Evolutionary conservation across 2,113 vertebrate species (phyloP), one percentile per base, ranked within the genome.

Genomic region (Ciconia boyciana): DNA sequence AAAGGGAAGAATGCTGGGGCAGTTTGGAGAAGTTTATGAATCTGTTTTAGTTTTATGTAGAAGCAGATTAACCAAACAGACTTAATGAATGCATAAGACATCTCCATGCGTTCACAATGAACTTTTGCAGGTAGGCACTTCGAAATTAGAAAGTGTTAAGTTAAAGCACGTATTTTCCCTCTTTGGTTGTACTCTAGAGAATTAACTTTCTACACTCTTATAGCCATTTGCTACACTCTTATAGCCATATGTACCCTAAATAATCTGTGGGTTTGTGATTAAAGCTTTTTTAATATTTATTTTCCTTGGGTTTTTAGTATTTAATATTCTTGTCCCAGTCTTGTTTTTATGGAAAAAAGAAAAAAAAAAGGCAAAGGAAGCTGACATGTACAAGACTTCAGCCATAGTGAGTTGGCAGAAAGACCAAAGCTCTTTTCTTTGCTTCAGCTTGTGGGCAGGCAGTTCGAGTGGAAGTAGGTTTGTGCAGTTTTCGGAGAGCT

Each of bases 11-110:
- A 68, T 46, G 72, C 77, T 79, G 91, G 83, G 83, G 66, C 60
- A 84, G 16, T 95, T 93, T 70, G 81, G 71, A 76, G 54, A 90
- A 93, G 82, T 93, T 93, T 81, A 90, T 91, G 68, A 76, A 91
- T 94, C 71, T 83, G 12, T 64, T 96, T 94, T 58, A 64, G 81
- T 61, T 75, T 89, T 83, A 36, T 78, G 24, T 90, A 78, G 90
- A 91, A 81, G 82, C 75, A 97, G 95, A 96, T 96, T 96, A 95
- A 83, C 87, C 60, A 78, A 95, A 93, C 70, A 70, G 46, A 16
- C 51, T 80, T 90, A 95, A 93, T 86, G 94, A 95, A 95, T 90
- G 78, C 84, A 39, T 29, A 77, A 89, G 79, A 36, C 48, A 41
- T 87, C 75, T 83, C 87, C 43, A 21, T 66, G 87, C 90, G 81